These are phyloP conservation scores for Rhyacichthys aspro DNA, from an alignment of 2,797 vertebrate species.

Conservation along the genomic window DNA sequence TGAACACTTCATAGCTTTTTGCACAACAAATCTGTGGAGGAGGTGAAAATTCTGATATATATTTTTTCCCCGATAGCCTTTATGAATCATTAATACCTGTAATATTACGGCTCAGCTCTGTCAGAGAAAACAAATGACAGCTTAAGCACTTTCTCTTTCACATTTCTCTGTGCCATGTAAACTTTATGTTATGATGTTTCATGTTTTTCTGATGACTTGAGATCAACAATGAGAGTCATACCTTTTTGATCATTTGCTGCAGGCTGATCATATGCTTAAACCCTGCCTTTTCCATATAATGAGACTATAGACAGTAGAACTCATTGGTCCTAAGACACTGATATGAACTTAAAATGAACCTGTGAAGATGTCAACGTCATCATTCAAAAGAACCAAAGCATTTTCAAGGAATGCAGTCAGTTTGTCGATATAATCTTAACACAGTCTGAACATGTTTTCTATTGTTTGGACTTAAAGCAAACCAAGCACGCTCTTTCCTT, in stretches of 20 bases:
- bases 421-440: no score
- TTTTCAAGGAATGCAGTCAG: no score
- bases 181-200: no score
- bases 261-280: no score
- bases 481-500: slow-evolving; percentile 30
- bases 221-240: no score
- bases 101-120: slow-evolving; percentile 46
- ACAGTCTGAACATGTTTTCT: slow-evolving; percentile 8
- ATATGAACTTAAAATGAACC: not conserved
- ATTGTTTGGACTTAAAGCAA: slow-evolving; percentile 29
- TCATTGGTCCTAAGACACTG: not conserved
- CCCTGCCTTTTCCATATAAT: not conserved
- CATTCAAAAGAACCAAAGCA: no score
- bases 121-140: slow-evolving; percentile 48
- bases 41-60: slow-evolving; percentile 50
- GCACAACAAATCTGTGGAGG: slow-evolving; percentile 38
- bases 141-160: slow-evolving; percentile 39
- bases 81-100: slow-evolving; percentile 67
- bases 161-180: no score
- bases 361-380: not conserved
- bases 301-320: not conserved
- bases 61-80: slow-evolving; percentile 30
- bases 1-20: slow-evolving; percentile 49
- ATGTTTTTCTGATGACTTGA: slow-evolving; percentile 12
- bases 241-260: no score